phyloP scores from a whole-genome alignment of 2,797 vertebrate genomes.

The Spinus pinus region DNA sequence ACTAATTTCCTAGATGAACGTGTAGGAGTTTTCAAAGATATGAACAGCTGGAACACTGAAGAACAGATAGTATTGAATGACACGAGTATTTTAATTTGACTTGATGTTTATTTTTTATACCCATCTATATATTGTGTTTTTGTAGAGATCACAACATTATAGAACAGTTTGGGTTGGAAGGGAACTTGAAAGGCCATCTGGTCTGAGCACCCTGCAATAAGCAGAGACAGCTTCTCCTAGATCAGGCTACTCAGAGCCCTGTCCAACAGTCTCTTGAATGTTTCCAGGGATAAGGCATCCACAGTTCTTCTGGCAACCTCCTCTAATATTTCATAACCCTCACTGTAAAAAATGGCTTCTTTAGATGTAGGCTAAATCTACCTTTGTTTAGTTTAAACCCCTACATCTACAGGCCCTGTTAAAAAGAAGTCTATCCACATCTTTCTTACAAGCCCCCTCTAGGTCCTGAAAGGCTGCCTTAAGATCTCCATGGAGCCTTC shows the following conservation, averaged over 20 bases:
- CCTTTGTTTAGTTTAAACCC: neutral
- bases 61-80: neutral
- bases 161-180: neutral
- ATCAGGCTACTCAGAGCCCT: neutral
- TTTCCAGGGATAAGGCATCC: neutral
- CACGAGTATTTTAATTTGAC: neutral
- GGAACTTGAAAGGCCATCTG: neutral
- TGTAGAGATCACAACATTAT: neutral
- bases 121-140: neutral
- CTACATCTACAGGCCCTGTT: neutral
- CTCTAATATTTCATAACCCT: neutral
- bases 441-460: neutral
- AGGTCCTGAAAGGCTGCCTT: neutral
- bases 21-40: neutral
- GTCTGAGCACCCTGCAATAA: neutral
- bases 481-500: rapidly evolving
- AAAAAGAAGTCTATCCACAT: neutral
- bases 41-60: neutral
- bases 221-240: neutral
- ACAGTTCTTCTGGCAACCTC: neutral
- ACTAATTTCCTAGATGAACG: neutral
- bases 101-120: neutral
- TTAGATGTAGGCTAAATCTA: neutral
- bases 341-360: neutral
- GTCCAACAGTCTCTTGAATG: neutral